phyloP scores from a whole-genome alignment of 1,140 invertebrate species.

The Thaumetopoea pityocampa region DNA sequence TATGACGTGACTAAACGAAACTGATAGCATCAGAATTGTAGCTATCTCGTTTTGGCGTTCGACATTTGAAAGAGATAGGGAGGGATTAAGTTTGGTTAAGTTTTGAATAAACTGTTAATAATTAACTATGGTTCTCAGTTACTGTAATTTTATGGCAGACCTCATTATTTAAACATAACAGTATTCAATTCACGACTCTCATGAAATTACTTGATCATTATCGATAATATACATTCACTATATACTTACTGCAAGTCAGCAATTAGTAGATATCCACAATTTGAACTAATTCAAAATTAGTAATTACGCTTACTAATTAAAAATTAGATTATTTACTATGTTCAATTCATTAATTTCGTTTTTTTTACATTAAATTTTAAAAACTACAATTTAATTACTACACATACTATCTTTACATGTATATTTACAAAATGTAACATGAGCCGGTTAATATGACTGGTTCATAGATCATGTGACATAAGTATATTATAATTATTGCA shows the following conservation, averaged over 20 bases:
- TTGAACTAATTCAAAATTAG: constrained; percentile 34
- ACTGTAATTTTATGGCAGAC: constrained; percentile 6
- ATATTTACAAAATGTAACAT: constrained; percentile 30
- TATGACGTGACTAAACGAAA: no score
- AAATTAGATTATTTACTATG: constrained; percentile 27
- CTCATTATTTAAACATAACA: constrained; percentile 10
- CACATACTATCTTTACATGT: constrained; percentile 34
- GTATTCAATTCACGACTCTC: constrained; percentile 10
- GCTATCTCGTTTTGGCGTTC: no score
- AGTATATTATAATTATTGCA: constrained; percentile 20
- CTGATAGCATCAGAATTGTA: no score
- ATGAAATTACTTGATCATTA: constrained; percentile 24
- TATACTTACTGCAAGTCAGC: constrained; percentile 19
- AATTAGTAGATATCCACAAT: constrained; percentile 22
- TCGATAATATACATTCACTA: constrained; percentile 18
- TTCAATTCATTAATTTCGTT: constrained; percentile 16
- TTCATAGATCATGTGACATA: constrained; percentile 17
- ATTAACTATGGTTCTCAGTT: no score
- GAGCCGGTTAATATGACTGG: constrained; percentile 16
- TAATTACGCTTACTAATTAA: constrained; percentile 34
- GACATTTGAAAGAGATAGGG: no score
- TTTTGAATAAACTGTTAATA: no score
- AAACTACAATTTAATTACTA: constrained; percentile 32
- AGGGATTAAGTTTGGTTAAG: no score
- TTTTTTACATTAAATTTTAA: constrained; percentile 19